Evolutionary conservation across 2,888 invertebrate genomes (phyloP).

Genomic region (Gibbula magus): DNA sequence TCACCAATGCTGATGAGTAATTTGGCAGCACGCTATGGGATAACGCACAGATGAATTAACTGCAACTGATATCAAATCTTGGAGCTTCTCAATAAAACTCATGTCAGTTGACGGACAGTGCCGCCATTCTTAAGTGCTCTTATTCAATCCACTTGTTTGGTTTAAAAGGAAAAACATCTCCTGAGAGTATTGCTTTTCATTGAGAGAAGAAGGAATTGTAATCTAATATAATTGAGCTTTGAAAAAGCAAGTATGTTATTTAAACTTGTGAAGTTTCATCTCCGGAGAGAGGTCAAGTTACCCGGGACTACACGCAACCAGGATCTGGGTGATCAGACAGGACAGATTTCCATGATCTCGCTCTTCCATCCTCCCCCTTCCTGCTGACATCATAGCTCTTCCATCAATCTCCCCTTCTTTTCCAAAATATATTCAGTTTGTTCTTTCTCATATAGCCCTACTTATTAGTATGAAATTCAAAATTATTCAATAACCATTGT

Average conservation of each 20-base stretch:
- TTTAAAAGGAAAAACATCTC: neutral
- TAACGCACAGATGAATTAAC: neutral
- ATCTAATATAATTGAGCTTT: neutral
- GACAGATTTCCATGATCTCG: too few species aligned
- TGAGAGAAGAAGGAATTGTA: neutral
- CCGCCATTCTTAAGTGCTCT: neutral
- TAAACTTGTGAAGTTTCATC: neutral
- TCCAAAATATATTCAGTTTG: too few species aligned
- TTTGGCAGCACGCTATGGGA: conserved; percentile 11
- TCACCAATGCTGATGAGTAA: conserved; percentile 15
- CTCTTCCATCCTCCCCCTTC: too few species aligned
- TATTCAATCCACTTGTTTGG: neutral
- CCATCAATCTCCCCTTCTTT: too few species aligned
- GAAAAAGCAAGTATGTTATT: conserved; percentile 8
- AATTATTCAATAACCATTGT: too few species aligned
- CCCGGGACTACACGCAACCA: neutral
- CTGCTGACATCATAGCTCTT: too few species aligned
- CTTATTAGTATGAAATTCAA: too few species aligned
- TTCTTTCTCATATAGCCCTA: too few species aligned
- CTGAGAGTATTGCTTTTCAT: neutral
- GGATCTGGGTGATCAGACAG: too few species aligned
- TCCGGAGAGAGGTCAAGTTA: neutral
- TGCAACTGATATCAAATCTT: conserved; percentile 16
- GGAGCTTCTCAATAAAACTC: conserved; percentile 14
- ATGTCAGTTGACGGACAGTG: neutral